Conservation (phyloP, 2,113 vertebrate genomes). For the Corydoras sp. region DNA sequence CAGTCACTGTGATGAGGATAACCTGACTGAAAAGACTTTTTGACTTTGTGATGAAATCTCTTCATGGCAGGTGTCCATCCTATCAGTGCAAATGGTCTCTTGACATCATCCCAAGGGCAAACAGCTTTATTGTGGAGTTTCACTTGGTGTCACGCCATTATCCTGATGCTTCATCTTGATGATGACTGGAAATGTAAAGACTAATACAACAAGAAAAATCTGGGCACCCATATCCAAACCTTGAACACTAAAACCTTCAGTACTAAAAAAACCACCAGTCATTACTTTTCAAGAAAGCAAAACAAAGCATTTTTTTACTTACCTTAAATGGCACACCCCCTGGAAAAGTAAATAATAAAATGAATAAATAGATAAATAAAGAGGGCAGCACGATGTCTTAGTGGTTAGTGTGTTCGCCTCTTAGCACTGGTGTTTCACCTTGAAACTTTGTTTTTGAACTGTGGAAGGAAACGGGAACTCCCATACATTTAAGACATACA, state of each 20-base stretch:
- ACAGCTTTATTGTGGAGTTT: slow-evolving; percentile 7
- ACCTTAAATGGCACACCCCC: too few relatives aligned
- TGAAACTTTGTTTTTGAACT: too few relatives aligned
- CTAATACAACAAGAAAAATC: background rate
- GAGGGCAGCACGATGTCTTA: too few relatives aligned
- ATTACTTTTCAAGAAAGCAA: too few relatives aligned
- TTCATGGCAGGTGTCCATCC: slow-evolving; percentile 28
- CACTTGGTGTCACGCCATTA: background rate
- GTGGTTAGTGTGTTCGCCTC: too few relatives aligned
- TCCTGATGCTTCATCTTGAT: slow-evolving; percentile 14
- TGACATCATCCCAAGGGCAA: background rate
- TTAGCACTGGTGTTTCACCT: too few relatives aligned
- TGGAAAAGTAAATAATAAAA: too few relatives aligned
- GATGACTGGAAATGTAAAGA: background rate
- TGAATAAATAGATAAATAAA: too few relatives aligned
- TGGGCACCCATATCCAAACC: background rate
- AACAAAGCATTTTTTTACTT: too few relatives aligned
- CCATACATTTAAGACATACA: too few relatives aligned
- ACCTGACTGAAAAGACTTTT: slow-evolving; percentile 10
- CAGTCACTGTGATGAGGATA: slow-evolving; percentile 8
- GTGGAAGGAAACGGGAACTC: too few relatives aligned
- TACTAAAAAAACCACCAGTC: background rate
- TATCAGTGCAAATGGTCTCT: slow-evolving; percentile 7
- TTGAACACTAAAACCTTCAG: too few relatives aligned
- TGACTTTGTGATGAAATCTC: slow-evolving; percentile 4